Evolutionary conservation across 2,113 vertebrate species (phyloP).

Genomic region (Mesoclemmys tuberculata): DNA sequence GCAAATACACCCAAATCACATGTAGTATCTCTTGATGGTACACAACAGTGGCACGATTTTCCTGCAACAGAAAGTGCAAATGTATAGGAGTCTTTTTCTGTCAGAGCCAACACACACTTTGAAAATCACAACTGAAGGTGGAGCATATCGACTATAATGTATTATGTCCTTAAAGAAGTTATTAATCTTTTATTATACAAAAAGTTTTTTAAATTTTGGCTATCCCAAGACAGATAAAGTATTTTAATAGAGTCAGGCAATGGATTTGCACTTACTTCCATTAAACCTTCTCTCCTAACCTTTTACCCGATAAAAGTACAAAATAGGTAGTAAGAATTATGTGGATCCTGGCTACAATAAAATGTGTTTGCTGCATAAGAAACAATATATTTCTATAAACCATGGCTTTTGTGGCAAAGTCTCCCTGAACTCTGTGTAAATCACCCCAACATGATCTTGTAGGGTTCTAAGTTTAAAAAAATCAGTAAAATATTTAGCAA

Average conservation of each 20-base stretch:
- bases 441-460: neutral
- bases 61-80: neutral
- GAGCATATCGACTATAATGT: neutral
- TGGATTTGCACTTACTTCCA: neutral
- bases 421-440: neutral
- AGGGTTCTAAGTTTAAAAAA: neutral
- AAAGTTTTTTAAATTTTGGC: neutral
- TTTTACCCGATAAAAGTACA: neutral
- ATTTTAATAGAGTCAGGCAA: neutral
- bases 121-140: neutral
- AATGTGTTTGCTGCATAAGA: neutral
- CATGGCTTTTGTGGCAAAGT: neutral
- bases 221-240: neutral
- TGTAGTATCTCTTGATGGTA: fast-evolving
- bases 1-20: neutral
- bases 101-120: neutral
- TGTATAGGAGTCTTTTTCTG: neutral
- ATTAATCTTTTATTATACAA: neutral
- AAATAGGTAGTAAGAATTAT: neutral
- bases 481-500: neutral
- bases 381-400: neutral
- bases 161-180: neutral
- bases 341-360: neutral
- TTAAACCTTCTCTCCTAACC: neutral
- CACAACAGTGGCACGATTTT: neutral